phyloP scores from a whole-genome alignment of 1,140 invertebrate genomes.

The Caenorhabditis tropicalis region DNA sequence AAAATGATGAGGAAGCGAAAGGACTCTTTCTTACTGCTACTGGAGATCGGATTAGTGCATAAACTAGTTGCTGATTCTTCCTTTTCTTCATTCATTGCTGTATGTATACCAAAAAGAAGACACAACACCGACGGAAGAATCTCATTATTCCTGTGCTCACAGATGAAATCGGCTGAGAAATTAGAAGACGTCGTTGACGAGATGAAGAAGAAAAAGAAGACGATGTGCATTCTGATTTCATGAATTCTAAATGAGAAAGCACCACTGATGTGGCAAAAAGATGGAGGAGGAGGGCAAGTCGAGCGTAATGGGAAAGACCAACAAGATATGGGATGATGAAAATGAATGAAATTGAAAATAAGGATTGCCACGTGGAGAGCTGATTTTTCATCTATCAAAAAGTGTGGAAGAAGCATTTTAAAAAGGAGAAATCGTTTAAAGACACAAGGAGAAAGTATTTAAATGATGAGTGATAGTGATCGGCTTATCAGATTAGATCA shows the following conservation, averaged over 20 bases:
- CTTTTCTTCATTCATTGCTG: neutral
- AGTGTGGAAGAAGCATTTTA: neutral
- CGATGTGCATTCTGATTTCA: conserved; percentile 40
- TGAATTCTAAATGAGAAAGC: conserved; percentile 22
- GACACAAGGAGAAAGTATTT: neutral
- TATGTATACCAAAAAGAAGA: neutral
- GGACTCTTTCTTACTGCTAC: neutral
- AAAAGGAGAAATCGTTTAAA: conserved; percentile 1
- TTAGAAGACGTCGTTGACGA: conserved; percentile 1
- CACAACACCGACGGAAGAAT: neutral
- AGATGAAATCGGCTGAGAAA: conserved; percentile 11
- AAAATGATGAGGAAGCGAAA: neutral
- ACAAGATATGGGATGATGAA: neutral
- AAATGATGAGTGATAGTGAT: conserved; percentile 35
- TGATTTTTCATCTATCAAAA: neutral
- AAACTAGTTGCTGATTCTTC: neutral
- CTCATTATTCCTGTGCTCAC: conserved; percentile 40
- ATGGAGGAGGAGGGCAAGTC: neutral
- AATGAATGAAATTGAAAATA: neutral
- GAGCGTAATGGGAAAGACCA: conserved; percentile 10
- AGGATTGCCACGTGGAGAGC: too few relatives aligned
- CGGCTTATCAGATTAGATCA: conserved; percentile 21
- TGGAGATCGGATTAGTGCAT: neutral
- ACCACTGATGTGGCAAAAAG: neutral
- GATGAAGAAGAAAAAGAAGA: neutral